Evolutionary conservation across 2,113 vertebrate species (phyloP), one percentile per base, ranked within the genome.

Genomic region (Phaethornis superciliosus): DNA sequence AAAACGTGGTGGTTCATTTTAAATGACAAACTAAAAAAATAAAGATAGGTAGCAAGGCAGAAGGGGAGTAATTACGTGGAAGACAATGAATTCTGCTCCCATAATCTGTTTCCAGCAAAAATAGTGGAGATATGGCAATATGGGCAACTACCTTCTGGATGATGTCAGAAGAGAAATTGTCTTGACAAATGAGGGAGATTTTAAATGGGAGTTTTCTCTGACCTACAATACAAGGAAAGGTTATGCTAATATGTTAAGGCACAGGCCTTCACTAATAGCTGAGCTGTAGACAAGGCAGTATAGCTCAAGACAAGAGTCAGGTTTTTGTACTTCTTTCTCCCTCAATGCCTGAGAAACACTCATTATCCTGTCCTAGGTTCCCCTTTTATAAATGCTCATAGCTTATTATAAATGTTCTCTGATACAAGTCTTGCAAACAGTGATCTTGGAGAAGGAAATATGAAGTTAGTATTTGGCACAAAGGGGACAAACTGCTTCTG

Each of bases 141-240:
- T 72, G 49, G 81, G 37, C 70, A 46, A 47, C 81, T 88, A 60
- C 74, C 63, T 85, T 78, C 67, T 92, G 79, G 78, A 58, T 82
- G 64, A 93, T 94, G 95, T 91, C 91, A 94, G 85, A 95, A 95
- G 89, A 89, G 46, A 93, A 95, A 96, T 91, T 95, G 90, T 94
- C 94, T 94, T 96, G 95, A 96, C 95, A 95, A 96, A 96, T 84
- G 96, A 95, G 92, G 85, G 80, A 87, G 78, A 87, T 79, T 94
- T 96, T 94, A 92, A 92, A 85, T 89, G 89, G 93, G 93, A 91
- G 95, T 94, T 91, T 94, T 95, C 63, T 89, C 63, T 91, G 95
- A 94, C 94, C 95, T 95, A 90, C 86, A 76, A 65, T 79, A 47
- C 59, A 77, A 80, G 91, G 85, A 87, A 95, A 95, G 93, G 94